Conservation (phyloP, 2,113 vertebrate genomes). For the Sitta europaea region DNA sequence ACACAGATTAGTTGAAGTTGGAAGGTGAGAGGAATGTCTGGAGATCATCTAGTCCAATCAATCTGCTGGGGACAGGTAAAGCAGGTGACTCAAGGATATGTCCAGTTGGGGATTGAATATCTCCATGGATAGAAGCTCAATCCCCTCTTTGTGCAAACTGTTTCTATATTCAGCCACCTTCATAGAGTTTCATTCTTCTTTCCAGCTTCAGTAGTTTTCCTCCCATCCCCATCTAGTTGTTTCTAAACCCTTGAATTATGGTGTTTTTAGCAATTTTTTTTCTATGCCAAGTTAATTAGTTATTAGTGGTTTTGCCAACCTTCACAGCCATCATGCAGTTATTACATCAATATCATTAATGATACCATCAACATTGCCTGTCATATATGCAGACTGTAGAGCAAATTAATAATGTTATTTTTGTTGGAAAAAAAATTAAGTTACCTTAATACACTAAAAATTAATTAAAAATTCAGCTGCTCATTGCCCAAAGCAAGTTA, state of each 20-base stretch:
- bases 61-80: not conserved
- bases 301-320: not conserved
- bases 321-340: not conserved
- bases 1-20: not conserved
- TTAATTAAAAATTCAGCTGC: conserved; percentile 32
- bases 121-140: not conserved
- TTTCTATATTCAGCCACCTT: not conserved
- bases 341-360: not conserved
- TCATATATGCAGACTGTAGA: not conserved
- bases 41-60: not conserved
- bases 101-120: not conserved
- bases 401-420: not conserved
- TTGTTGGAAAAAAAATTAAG: not conserved
- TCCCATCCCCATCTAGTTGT: not conserved
- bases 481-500: conserved; percentile 12
- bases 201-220: not conserved
- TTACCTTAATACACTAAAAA: conserved; percentile 25
- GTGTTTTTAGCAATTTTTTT: not conserved
- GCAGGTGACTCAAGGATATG: fast-evolving
- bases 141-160: not conserved
- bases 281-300: not conserved
- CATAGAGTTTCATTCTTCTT: not conserved
- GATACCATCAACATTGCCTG: not conserved
- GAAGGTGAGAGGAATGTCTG: not conserved
- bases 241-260: not conserved